phyloP scores from a whole-genome alignment of 2,797 vertebrate species.

The Pangasius sanitwongsei region DNA sequence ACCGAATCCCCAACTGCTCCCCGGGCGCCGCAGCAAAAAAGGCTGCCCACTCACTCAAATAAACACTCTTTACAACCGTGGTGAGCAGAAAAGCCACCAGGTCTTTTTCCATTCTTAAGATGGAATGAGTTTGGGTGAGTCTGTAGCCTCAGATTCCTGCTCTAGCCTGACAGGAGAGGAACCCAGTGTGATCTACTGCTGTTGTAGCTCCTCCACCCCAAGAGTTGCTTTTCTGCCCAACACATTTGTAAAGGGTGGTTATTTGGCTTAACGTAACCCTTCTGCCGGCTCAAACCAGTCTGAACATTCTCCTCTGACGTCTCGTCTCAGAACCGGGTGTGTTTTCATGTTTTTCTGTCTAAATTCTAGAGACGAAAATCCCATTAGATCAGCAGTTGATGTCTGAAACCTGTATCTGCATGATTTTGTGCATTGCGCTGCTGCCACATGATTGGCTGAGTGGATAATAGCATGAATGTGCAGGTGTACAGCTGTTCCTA shows the following conservation, averaged over 20 bases:
- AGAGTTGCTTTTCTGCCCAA: neutral
- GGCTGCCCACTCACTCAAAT: too few relatives aligned
- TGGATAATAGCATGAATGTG: neutral
- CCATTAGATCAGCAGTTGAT: neutral
- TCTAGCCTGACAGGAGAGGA: neutral
- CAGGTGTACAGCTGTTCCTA: neutral
- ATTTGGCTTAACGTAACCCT: neutral
- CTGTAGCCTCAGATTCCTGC: neutral
- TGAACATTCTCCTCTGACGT: neutral
- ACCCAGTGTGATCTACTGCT: neutral
- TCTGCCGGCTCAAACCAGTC: neutral
- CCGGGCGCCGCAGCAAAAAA: too few relatives aligned
- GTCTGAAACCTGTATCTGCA: neutral
- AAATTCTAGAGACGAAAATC: neutral
- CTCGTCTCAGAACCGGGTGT: neutral
- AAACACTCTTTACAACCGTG: neutral
- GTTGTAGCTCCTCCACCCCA: neutral
- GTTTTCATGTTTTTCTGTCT: neutral
- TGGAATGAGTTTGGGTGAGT: neutral
- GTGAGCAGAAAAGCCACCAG: neutral
- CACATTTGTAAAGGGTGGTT: neutral
- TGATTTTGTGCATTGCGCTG: neutral
- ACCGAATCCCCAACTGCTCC: too few relatives aligned
- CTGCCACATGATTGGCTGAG: neutral
- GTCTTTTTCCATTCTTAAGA: neutral